Base-by-base conservation (phyloP, 1,140 invertebrate genomes). In the Penaeus chinensis region DNA sequence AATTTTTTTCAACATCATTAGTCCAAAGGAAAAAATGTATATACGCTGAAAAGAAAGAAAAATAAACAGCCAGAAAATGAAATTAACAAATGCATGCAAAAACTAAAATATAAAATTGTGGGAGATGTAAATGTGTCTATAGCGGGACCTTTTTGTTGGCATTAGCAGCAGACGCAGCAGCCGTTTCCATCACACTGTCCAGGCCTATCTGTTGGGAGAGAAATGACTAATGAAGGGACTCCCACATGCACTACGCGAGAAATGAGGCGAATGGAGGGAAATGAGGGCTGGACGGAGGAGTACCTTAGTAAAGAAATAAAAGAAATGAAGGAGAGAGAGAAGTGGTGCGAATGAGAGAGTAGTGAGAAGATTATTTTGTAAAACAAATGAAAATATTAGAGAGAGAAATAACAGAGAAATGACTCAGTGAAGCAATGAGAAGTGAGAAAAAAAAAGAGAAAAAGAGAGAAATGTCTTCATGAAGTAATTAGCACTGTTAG, bases 161-260 rank as follows among this genome's bases (percentile, higher is more conserved):
- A 47, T 79, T 71, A 65, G 87, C 76, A 66, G 89, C 85, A 24
- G 89, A 54, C 11, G 65, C 80, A n/a, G 79, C 76, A 42, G 81
- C 69, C 54, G 66, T 71, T 76, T 78, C 87, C 87, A 88, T 74
- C 82, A 89, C 89, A 88, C 80, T 91, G 78, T 85, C 89, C 78
- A 83, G 90, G 77, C 69, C 90, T 88, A 83, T 88, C 89, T 80
- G 84, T 85, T 24, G 88, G 79, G 37, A 90, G 69, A 84, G 87
- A 78, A 62, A 82, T 79, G 47, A 47, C 86, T 27, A 82, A 65
- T 82, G 27, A 82, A 82, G 63, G 81, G 63, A 69, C 63, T 47
- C 27, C 65, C 54, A 11, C 54, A 54, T 54, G 54, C 54, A 54
- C 54, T 54, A 54, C 54, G 5, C 10, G 8, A 13, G 54, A 54